Evolutionary conservation across 2,797 vertebrate species (phyloP), one percentile per base, ranked within the genome.

Genomic region (Pseudochirops cupreus): DNA sequence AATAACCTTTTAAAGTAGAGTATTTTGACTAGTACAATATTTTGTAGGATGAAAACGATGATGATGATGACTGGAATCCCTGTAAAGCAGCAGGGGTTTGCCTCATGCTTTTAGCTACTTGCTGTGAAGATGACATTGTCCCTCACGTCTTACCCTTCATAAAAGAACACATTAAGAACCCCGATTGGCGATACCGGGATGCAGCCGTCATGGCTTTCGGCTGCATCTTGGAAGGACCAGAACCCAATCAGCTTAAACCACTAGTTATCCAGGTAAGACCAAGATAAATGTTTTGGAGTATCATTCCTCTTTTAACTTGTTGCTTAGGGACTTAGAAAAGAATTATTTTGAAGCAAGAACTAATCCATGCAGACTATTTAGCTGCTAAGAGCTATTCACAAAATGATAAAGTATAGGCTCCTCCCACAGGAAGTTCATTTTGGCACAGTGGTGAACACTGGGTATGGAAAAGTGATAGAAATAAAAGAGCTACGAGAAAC

Each of bases 171-270:
- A 99, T 99, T 98, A 99, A 99, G 90, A 98, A 99, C 56, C 99
- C 98, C 0, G 99, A 99, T 93, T 99, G 99, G 99, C 98, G 99
- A 89, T 99, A 99, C 98, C 98, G 99, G 0, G 99, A 99, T 39
- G 99, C 99, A 14, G 99, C 99, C 0, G 99, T 99, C 98, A 99
- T 99, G 99, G 99, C 99, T 62, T 99, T 99, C 16, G 99, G 99
- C 0, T 99, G 99, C 97, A 99, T 99, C 97, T 99, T 99, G 95
- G 99, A 99, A 94, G 99, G 99, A n/a, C 99, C 99, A 0, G 99
- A 99, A 93, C 99, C 99, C 29, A 99, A 99, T 98, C 99, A 99
- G 98, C 99, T 99, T 93, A 99, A 99, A 97, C 99, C 99, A 0
- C 98, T 99, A 0, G 99, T 99, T 62, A 99, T 99, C 94, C 99